Percentiles rank a stretch among this genome's conserved stretches.
These are phyloP conservation scores for Cancer borealis DNA, from an alignment of 2,888 invertebrate genomes.

Conservation along the genomic window DNA sequence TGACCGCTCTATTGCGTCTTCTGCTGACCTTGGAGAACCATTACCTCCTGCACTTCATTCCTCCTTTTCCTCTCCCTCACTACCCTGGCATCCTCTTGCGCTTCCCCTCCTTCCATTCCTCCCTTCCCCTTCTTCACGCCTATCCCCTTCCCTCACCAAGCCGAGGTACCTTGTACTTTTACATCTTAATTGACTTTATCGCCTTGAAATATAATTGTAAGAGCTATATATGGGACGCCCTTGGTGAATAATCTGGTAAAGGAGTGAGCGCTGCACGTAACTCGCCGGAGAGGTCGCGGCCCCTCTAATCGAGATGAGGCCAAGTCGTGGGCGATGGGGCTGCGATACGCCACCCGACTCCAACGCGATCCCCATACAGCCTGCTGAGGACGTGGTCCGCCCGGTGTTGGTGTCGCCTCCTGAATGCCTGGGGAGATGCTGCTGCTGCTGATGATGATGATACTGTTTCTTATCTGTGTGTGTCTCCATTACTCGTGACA, in stretches of 20 bases:
- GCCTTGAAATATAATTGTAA: slow-evolving; percentile 53
- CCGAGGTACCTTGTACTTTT: slow-evolving; percentile 52
- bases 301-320: slow-evolving; percentile 31
- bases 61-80: not conserved
- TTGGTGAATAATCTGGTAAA: slow-evolving; percentile 28
- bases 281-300: slow-evolving; percentile 45
- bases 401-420: not conserved
- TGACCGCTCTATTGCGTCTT: slow-evolving; percentile 23
- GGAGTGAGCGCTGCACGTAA: slow-evolving; percentile 43
- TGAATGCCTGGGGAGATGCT: not conserved
- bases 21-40: not conserved
- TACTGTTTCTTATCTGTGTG: not conserved
- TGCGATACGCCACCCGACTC: slow-evolving; percentile 36
- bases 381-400: not conserved
- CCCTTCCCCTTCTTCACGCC: not conserved
- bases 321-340: slow-evolving; percentile 11
- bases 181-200: slow-evolving; percentile 68
- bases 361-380: slow-evolving; percentile 49
- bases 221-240: slow-evolving; percentile 51
- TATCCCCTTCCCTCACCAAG: not conserved
- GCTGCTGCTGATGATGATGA: not conserved
- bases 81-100: not conserved
- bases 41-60: not conserved
- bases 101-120: not conserved
- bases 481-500: slow-evolving; percentile 6